phyloP scores from a whole-genome alignment of 1,140 invertebrate species.

The Pseudomyrmex dendroicus region DNA sequence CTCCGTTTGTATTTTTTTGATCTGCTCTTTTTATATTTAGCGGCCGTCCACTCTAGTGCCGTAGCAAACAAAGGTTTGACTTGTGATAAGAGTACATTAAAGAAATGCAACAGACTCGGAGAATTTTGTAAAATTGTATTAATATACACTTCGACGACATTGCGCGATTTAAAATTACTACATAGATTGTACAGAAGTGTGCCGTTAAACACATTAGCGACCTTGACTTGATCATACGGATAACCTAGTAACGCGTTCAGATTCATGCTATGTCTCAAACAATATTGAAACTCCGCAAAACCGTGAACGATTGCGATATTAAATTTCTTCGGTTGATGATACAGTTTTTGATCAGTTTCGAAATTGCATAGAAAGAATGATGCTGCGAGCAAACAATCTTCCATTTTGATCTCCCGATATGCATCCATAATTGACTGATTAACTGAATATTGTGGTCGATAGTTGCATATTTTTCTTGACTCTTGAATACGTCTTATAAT shows the following conservation, averaged over 20 bases:
- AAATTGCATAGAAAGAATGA: conserved; percentile 88
- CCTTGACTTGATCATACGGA: conserved; percentile 85
- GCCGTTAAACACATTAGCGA: conserved; percentile 89
- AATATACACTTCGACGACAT: conserved; percentile 85
- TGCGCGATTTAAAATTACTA: conserved; percentile 85
- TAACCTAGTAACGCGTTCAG: conserved; percentile 88
- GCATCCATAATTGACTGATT: conserved; percentile 69
- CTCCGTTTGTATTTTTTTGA: conserved; percentile 47
- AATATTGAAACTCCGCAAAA: conserved; percentile 91
- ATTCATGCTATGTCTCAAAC: conserved; percentile 87
- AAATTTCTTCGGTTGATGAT: conserved; percentile 87
- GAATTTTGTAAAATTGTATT: conserved; percentile 84
- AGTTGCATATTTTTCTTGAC: conserved; percentile 35
- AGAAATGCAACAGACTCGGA: conserved; percentile 83
- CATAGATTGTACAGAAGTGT: conserved; percentile 91
- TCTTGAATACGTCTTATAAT: conserved; percentile 11
- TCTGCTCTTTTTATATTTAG: conserved; percentile 44
- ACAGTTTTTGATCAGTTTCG: conserved; percentile 87
- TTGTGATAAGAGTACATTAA: conserved; percentile 73
- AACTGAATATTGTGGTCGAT: conserved; percentile 8
- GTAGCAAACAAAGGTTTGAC: conserved; percentile 61
- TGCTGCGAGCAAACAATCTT: conserved; percentile 87
- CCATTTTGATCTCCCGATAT: conserved; percentile 77
- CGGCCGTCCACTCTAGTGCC: conserved; percentile 13
- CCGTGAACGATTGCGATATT: conserved; percentile 87